Base-by-base conservation (phyloP, 2,113 vertebrate species). In the Ploceus nigricollis region DNA sequence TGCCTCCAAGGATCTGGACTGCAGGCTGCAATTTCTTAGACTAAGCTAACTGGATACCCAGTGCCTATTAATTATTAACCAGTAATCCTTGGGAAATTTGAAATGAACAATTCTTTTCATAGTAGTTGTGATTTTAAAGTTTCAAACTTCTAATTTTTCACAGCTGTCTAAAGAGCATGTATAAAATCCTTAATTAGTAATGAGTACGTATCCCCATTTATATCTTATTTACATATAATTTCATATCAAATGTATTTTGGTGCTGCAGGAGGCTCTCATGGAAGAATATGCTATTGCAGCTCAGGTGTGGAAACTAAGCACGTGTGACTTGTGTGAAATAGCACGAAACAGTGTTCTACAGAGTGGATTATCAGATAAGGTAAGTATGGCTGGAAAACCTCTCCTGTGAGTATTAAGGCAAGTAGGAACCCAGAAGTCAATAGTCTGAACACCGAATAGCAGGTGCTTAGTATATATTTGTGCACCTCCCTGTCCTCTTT, bases 271-370 rank as follows among this genome's bases (percentile, higher is more conserved):
- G 93, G 99, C 99, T 6, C 97, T 99, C 64, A 99, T 99, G 99
- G 99, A 99, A 90, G 99, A 99, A 96, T 99, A 99, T 5, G 99
- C 99, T 57, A 99, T 99, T 31, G 99, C 99, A 28, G 99, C 98
- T 40, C 99, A 99, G 97, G 98, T 99, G 92, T 99, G 99, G 99
- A 99, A 99, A 96, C 98, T 99, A 47, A 99, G 98, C 95, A 99
- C 99, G 0, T 99, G 99, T 54, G 99, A 99, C 83, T 77, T 99
- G 93, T 99, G 99, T 89, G 99, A 99, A 95, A 99, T 99, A 22
- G 99, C 99, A 89, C 98, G 99, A 90, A 99, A 99, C 97, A 99
- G 99, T 0, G 99, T 99, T 14, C 87, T 99, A 39, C 99, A 99
- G 97, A 99, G 99, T 0, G 99, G 99, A 64, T 84, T 99, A 64